Percentiles rank a stretch among this genome's conserved stretches.
These are phyloP conservation scores for Sterrhoptilus dennistouni DNA, from an alignment of 2,113 vertebrate genomes.

Conservation along the genomic window DNA sequence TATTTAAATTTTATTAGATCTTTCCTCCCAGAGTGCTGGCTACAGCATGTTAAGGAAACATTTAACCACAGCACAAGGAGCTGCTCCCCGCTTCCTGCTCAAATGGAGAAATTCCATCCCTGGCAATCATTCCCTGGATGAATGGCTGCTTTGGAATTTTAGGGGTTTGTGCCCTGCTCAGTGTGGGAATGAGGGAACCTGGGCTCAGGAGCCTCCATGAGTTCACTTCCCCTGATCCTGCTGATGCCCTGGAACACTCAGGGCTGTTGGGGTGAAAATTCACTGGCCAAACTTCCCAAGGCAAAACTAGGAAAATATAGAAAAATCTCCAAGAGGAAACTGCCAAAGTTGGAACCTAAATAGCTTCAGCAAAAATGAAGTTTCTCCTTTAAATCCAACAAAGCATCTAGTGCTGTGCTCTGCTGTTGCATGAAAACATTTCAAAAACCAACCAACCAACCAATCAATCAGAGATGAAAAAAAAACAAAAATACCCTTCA, in stretches of 20 bases:
- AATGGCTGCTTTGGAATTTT: not conserved
- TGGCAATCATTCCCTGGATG: not conserved
- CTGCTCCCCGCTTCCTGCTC: not conserved
- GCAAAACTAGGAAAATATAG: not conserved
- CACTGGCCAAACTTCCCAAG: not conserved
- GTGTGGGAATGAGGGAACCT: not conserved
- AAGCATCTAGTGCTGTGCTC: not conserved
- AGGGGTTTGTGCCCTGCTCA: not conserved
- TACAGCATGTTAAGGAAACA: not conserved
- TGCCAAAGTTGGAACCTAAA: not conserved
- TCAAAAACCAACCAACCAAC: not conserved
- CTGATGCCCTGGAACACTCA: not conserved
- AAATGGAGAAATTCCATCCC: not conserved
- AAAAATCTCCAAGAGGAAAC: not conserved
- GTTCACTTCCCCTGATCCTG: not conserved
- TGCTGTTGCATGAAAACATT: not conserved
- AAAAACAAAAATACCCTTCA: not conserved
- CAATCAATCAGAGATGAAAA: not conserved
- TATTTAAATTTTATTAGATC: not conserved
- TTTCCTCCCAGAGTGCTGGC: not conserved
- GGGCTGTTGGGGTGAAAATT: not conserved
- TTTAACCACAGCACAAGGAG: not conserved
- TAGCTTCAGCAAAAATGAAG: not conserved
- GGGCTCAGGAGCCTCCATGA: not conserved
- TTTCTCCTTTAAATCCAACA: not conserved